phyloP scores from a whole-genome alignment of 1,140 invertebrate species.

The Bilobella aurantiaca region DNA sequence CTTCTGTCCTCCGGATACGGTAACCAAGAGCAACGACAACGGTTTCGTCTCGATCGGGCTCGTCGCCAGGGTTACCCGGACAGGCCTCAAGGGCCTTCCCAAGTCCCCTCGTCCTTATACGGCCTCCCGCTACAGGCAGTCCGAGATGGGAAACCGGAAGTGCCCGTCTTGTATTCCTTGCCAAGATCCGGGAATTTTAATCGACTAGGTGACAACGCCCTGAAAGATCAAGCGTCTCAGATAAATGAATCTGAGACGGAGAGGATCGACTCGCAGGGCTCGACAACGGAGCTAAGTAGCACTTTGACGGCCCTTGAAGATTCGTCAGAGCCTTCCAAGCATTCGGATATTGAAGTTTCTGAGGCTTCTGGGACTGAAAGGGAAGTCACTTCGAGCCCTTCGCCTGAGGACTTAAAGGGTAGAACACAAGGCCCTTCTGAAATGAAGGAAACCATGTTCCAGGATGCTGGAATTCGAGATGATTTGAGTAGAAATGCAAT shows the following conservation, averaged over 20 bases:
- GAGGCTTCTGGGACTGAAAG: not conserved
- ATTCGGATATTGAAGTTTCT: not conserved
- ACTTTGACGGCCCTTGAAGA: not conserved
- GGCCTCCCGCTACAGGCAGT: not conserved
- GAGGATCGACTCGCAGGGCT: not conserved
- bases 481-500: too few species aligned
- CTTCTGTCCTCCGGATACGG: not conserved
- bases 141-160: not conserved
- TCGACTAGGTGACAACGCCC: not conserved
- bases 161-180: conserved; percentile 17
- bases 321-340: not conserved
- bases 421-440: not conserved
- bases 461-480: too few species aligned
- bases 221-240: not conserved
- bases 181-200: not conserved
- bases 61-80: not conserved
- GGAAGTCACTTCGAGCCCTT: too few species aligned
- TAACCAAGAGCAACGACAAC: not conserved
- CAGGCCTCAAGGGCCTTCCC: not conserved
- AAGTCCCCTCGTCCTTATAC: not conserved
- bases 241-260: not conserved
- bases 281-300: not conserved
- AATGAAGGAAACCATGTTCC: not conserved
- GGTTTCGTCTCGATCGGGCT: not conserved
- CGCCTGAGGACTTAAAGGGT: too few species aligned